phyloP scores from a whole-genome alignment of 1,140 invertebrate genomes.

The Catajapyx aquilonaris region DNA sequence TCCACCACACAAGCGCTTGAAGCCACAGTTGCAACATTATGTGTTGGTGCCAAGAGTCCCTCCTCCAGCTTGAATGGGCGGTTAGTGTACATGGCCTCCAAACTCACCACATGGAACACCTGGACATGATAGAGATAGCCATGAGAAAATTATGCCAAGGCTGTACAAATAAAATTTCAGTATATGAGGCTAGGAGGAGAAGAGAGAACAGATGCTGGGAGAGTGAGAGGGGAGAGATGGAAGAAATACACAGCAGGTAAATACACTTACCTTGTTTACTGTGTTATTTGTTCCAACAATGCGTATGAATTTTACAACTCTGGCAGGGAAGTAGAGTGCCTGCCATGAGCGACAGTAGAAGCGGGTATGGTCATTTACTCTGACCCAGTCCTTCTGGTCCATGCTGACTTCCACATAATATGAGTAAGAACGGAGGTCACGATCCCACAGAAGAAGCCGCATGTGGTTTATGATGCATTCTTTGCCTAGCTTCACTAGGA shows the following conservation, averaged over 20 bases:
- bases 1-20: slow-evolving; percentile 82
- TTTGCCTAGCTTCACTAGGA: slow-evolving; percentile 66
- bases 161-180: no score
- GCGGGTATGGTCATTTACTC: slow-evolving; percentile 72
- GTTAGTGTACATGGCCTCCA: slow-evolving; percentile 78
- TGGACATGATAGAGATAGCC: no score
- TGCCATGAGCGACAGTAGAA: slow-evolving; percentile 94
- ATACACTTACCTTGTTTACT: slow-evolving; percentile 80
- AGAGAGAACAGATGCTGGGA: no score
- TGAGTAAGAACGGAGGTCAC: slow-evolving; percentile 86
- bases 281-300: slow-evolving; percentile 90
- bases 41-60: background rate
- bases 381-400: slow-evolving; percentile 86
- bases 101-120: slow-evolving; percentile 82
- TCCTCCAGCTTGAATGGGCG: background rate
- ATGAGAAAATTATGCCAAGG: no score
- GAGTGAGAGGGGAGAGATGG: no score
- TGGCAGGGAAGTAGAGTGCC: slow-evolving; percentile 70
- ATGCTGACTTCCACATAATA: slow-evolving; percentile 94
- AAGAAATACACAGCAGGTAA: no score
- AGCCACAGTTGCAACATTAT: slow-evolving; percentile 76
- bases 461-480: slow-evolving; percentile 87
- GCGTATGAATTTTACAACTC: slow-evolving; percentile 73
- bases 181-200: no score
- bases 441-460: slow-evolving; percentile 81